phyloP scores from a whole-genome alignment of 2,113 vertebrate species.

The Pteronura brasiliensis region DNA sequence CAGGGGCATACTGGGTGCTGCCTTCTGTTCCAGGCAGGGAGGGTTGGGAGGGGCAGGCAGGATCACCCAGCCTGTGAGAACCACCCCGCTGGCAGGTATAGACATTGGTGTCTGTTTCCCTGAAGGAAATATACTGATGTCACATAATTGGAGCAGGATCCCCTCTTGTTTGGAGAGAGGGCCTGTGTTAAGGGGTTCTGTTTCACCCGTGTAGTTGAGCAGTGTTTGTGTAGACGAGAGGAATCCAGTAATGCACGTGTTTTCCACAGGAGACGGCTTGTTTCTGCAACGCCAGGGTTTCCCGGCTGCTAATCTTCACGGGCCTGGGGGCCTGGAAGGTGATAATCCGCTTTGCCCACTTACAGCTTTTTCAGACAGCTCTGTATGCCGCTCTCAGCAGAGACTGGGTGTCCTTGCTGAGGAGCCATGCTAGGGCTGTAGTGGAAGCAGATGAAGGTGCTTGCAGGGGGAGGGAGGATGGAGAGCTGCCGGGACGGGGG shows the following conservation, averaged over 20 bases:
- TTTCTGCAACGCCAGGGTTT: background rate
- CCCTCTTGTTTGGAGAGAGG: background rate
- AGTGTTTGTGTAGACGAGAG: fast-evolving
- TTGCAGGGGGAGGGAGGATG: background rate
- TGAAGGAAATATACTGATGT: background rate
- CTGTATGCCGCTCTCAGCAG: background rate
- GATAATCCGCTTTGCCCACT: background rate
- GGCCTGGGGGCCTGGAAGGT: background rate
- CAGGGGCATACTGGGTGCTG: background rate
- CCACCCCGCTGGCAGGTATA: background rate
- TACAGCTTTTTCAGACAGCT: fast-evolving
- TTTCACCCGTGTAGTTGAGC: fast-evolving
- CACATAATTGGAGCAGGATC: background rate
- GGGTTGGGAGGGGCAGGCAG: too few relatives aligned
- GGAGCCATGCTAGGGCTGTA: background rate
- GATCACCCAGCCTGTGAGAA: background rate
- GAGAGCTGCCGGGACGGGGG: background rate
- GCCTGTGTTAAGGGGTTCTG: fast-evolving
- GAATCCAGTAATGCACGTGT: background rate
- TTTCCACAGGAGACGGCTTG: background rate
- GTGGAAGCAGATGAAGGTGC: background rate
- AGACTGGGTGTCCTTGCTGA: background rate
- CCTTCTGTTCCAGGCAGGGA: background rate
- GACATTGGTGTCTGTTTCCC: background rate
- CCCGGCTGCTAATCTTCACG: background rate